Evolutionary conservation across 92 coral and sea anemone species (phyloP).

Genomic region (Hydrozoanthus gracilis): DNA sequence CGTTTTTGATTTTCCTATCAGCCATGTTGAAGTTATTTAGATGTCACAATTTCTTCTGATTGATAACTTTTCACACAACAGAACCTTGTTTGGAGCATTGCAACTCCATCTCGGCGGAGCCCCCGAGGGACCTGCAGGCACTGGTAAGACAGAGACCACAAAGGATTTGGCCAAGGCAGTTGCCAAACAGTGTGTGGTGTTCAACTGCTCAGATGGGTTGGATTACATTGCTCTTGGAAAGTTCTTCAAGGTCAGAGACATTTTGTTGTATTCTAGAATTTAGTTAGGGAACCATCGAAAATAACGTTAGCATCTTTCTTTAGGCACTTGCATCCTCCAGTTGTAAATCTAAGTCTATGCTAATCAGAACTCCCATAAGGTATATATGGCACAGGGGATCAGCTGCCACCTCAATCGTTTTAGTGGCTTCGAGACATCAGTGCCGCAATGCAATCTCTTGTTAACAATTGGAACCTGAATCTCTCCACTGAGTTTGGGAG

Average conservation of each 20-base stretch:
- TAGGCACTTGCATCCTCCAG: background rate
- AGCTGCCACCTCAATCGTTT: too few relatives aligned
- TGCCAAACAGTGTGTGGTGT: slow-evolving; percentile 90
- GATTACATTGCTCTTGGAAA: slow-evolving; percentile 92
- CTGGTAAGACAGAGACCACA: slow-evolving; percentile 97
- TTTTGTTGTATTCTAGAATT: background rate
- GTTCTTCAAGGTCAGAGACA: slow-evolving; percentile 75
- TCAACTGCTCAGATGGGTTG: slow-evolving; percentile 91
- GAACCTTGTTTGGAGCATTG: slow-evolving; percentile 96
- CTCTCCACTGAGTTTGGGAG: too few relatives aligned
- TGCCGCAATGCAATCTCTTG: too few relatives aligned
- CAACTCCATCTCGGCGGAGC: slow-evolving; percentile 99
- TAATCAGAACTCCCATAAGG: background rate
- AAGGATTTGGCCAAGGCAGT: slow-evolving; percentile 92
- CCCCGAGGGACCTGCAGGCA: slow-evolving; percentile 99
- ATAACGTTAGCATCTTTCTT: background rate
- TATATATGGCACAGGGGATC: background rate
- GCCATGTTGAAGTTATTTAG: background rate
- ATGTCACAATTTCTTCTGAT: background rate
- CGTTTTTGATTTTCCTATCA: background rate
- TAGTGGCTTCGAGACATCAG: too few relatives aligned
- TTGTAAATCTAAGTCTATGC: background rate
- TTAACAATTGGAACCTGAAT: too few relatives aligned
- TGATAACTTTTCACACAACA: background rate
- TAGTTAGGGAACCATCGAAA: background rate